Evolutionary conservation across 2,113 vertebrate genomes (phyloP), one percentile per base, ranked within the genome.

Genomic region (Stegostoma tigrinum): DNA sequence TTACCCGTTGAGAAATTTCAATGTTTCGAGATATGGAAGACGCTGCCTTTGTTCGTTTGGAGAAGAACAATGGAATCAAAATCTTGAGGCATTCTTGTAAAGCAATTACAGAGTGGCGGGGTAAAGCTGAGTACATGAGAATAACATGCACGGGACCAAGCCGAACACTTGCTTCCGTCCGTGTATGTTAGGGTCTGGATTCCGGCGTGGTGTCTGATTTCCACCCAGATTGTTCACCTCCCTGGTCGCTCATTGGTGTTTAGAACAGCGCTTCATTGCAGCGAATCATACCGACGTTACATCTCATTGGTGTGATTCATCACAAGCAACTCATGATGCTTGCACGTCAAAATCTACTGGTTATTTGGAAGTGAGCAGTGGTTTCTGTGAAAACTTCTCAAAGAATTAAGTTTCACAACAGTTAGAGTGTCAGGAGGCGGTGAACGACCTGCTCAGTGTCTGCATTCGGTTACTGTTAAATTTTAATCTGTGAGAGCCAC

Each of bases 151-250:
- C 78, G 15, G 38, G 17, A 17, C 3, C 3, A n/a, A 15, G 17
- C n/a, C n/a, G 34, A 42, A 0, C 0, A 17, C 14, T 5, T 80
- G 0, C 3, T 38, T 42, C n/a, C 1, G 15, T 42, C 0, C n/a
- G 2, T 83, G 78, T 42, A 3, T 5, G 17, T 38, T 5, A 3
- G 15, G 34, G 0, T 38, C 75, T n/a, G 5, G n/a, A 42, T 83
- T 15, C 15, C 14, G 5, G n/a, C 12, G 3, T 17, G n/a, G n/a
- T 83, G 78, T 21, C 78, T 83, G 12, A 83, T 38, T 83, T 83
- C 34, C 14, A 38, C 38, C 5, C 78, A 83, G n/a, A 42, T n/a
- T 38, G 15, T 17, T 17, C 0, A 5, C 14, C 14, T 5, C 78
- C 19, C 34, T 75, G 6, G 30, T 0, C 72, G 34, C 30, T 75